These are phyloP conservation scores for Macropis europaea DNA, from an alignment of 2,888 invertebrate species.

Conservation along the genomic window DNA sequence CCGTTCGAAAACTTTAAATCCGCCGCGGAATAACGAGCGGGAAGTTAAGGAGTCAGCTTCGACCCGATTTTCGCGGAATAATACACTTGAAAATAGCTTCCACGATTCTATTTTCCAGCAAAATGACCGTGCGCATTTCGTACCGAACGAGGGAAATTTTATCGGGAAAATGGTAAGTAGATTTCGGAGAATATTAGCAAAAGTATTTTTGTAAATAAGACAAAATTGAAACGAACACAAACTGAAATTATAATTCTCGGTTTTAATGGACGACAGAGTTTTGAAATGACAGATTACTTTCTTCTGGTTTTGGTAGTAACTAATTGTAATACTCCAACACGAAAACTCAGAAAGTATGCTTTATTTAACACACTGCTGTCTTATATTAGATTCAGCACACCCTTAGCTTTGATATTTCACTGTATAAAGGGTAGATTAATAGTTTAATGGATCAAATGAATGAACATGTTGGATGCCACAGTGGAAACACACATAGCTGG, in stretches of 20 bases:
- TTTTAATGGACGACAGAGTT: slow-evolving; percentile 8
- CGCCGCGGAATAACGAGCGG: neutral
- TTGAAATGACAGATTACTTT: too few relatives aligned
- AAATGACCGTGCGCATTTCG: neutral
- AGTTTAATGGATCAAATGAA: too few relatives aligned
- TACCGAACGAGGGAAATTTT: too few relatives aligned
- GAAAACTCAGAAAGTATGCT: too few relatives aligned
- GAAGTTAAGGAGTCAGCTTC: slow-evolving; percentile 13
- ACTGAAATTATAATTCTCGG: slow-evolving; percentile 5
- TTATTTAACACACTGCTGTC: too few relatives aligned
- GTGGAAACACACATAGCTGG: too few relatives aligned
- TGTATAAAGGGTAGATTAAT: too few relatives aligned
- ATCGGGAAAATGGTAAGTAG: neutral
- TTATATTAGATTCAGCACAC: too few relatives aligned
- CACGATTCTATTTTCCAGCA: neutral
- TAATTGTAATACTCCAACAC: too few relatives aligned
- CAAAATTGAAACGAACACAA: neutral
- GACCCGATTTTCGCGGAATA: slow-evolving; percentile 22
- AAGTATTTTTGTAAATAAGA: slow-evolving; percentile 1
- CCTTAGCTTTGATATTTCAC: too few relatives aligned
- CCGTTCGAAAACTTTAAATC: slow-evolving; percentile 24
- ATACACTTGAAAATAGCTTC: slow-evolving; percentile 18
- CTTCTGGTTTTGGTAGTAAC: too few relatives aligned
- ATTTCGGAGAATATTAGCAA: neutral
- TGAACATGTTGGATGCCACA: too few relatives aligned